Base-by-base conservation (phyloP, 2,113 vertebrate species). In the Lichenostomus cassidix region DNA sequence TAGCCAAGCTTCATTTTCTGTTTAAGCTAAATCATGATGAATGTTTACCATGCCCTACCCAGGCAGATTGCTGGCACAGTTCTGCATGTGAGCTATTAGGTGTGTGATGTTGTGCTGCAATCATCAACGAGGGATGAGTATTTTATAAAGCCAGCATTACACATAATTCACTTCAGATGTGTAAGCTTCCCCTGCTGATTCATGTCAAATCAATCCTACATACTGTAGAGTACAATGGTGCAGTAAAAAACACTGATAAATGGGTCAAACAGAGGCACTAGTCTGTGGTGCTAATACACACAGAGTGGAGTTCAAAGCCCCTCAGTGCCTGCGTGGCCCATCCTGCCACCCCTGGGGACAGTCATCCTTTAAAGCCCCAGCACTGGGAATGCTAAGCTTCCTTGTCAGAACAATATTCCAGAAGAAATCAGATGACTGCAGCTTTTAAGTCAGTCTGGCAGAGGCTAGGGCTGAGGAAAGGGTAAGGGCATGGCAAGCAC, bases 401-500 rank as follows among this genome's bases (percentile, higher is more conserved):
- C 39, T 90, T 4, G 1, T 77, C 83, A 90, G 47, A 83, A 35
- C 7, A 1, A 80, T 75, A 87, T 19, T 73, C 39, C 71, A 47
- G 28, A 83, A 78, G 37, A 80, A 92, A 83, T 83, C 41, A 83
- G 60, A 81, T 67, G 39, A 78, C 15, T 33, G 49, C 1, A 6
- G 42, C 59, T 91, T 93, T 85, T 81, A 78, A 79, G 49, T 58
- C 1, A 0, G 15, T 41, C 74, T 88, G 80, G 59, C 63, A 86
- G 76, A 83, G 37, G 11, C 47, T 50, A 50, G 46, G 55, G 46
- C 42, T 77, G 85, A 76, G 53, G 50, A 89, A 94, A 90, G 83
- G 60, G 79, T 59, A 86, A 17, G 14, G 49, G 79, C 85, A 90
- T 33, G 3, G 69, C 41, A 81, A 78, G 77, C 24, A 68, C 39